These are phyloP conservation scores for Pelusios castaneus DNA, from an alignment of 2,113 vertebrate species.

Conservation along the genomic window DNA sequence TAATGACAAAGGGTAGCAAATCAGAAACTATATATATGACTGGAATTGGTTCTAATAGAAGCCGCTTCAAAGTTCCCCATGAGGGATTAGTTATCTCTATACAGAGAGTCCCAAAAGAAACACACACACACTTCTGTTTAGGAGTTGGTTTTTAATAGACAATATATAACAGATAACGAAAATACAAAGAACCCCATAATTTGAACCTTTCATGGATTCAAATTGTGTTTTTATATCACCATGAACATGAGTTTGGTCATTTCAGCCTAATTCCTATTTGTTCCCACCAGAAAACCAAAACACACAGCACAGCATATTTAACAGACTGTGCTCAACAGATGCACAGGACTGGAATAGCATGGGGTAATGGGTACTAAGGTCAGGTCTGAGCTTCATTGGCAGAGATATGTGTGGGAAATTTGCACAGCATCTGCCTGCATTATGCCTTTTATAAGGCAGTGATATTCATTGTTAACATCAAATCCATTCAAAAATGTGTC, in stretches of 20 bases:
- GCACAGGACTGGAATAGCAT: slow-evolving; percentile 26
- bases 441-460: not conserved
- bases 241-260: not conserved
- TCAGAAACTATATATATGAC: not conserved
- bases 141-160: not conserved
- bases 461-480: not conserved
- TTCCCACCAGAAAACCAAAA: slow-evolving; percentile 11
- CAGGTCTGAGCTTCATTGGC: slow-evolving; percentile 21
- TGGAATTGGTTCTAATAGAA: slow-evolving; percentile 1
- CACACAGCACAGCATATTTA: not conserved
- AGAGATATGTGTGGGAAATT: slow-evolving; percentile 9
- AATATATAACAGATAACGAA: not conserved
- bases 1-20: slow-evolving; percentile 12
- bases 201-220: not conserved
- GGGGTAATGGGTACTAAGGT: not conserved
- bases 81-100: not conserved
- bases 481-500: slow-evolving; percentile 12
- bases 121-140: not conserved
- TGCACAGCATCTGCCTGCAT: slow-evolving; percentile 12
- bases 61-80: not conserved
- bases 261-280: not conserved
- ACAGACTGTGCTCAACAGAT: slow-evolving; percentile 40
- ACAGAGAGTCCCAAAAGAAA: not conserved
- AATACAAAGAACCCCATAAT: not conserved
- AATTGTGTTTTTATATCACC: not conserved